Percentiles rank a stretch among this genome's conserved stretches.
phyloP scores from a whole-genome alignment of 2,797 vertebrate species.

The Coccyzus lansbergi region DNA sequence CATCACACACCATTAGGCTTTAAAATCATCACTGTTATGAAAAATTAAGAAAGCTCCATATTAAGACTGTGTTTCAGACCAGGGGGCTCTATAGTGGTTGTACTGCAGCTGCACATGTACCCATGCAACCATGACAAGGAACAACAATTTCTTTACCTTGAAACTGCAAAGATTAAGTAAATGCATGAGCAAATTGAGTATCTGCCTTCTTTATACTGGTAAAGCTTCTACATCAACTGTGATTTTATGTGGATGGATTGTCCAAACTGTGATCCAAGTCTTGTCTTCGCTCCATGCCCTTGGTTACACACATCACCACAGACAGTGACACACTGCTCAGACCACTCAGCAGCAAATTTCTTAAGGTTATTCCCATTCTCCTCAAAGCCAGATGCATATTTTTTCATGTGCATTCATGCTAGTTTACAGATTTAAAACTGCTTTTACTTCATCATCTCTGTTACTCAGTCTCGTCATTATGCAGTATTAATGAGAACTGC shows the following conservation, averaged over 20 bases:
- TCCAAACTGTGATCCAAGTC: neutral
- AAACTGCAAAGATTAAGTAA: neutral
- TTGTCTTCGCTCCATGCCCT: neutral
- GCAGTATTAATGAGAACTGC: neutral
- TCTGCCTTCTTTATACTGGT: neutral
- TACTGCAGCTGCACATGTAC: neutral
- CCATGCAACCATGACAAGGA: neutral
- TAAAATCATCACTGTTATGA: neutral
- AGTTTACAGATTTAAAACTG: neutral
- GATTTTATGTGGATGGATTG: neutral
- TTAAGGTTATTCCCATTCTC: neutral
- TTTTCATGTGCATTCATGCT: neutral
- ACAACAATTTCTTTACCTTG: neutral
- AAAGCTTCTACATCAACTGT: neutral
- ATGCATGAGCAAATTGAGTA: neutral
- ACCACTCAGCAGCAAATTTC: neutral
- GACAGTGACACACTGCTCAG: neutral
- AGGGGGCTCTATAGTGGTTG: neutral
- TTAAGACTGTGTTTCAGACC: neutral
- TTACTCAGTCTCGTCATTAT: neutral
- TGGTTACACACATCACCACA: neutral
- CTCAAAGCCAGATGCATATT: neutral
- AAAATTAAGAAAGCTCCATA: neutral
- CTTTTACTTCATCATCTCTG: neutral
- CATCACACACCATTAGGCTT: neutral